Base-by-base conservation (phyloP, 2,113 vertebrate genomes). In the Onychostruthus taczanowskii region DNA sequence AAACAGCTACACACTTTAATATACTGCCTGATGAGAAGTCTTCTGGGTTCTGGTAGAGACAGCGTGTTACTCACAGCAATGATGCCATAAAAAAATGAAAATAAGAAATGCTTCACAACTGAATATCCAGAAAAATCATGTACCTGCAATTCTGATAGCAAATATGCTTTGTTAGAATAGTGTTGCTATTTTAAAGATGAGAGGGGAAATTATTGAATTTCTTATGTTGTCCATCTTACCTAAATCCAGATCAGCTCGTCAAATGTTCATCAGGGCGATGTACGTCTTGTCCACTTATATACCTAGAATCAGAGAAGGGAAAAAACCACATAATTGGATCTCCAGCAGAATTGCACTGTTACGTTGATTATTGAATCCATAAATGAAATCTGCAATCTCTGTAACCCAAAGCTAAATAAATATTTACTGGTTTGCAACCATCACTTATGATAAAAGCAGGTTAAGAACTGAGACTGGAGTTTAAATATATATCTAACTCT, bases 51-150 rank as follows among this genome's bases (percentile, higher is more conserved):
- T 94, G 50, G 20, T 93, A 74, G 58, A 88, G 62, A 64, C 39
- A 89, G 41, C 59, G 16, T 70, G 69, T 86, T 68, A 75, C 55
- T 92, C 84, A 43, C 75, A 84, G 50, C 69, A 81, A 78, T 67
- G 28, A 83, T 89, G 82, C 59, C 72, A 95, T 75, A 87, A 94
- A 94, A 97, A 97, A 97, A 94, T 90, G 81, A 95, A 93, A 94
- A 83, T 58, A 85, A 75, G 28, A 66, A 82, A 84, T 88, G 9
- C 85, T 89, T 84, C 52, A 87, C 78, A 91, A 87, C 5, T 68
- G 84, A 95, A 93, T 96, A 94, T 64, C n/a, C 62, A 89, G 79
- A 78, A 94, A 95, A 87, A 94, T 11, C 68, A 84, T 50, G 33
- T 87, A 78, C 47, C 50, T 23, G 15, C 26, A 11, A 7, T 59